Evolutionary conservation across 2,113 vertebrate genomes (phyloP).

Genomic region (Peromyscus maniculatus): DNA sequence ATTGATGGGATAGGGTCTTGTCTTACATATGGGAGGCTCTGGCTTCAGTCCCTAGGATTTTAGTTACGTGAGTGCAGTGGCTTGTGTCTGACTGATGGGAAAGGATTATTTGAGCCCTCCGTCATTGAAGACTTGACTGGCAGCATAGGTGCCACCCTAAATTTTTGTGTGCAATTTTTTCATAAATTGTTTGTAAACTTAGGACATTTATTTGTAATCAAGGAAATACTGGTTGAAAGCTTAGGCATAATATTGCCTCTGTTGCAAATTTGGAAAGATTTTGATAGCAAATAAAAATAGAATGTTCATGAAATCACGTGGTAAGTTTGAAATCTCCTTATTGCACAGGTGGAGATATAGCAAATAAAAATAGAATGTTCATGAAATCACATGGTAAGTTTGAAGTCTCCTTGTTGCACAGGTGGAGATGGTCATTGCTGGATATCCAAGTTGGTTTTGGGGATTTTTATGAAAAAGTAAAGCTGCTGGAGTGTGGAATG

Average conservation of each 20-base stretch:
- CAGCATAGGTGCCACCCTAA: too few species aligned
- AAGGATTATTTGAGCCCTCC: background rate
- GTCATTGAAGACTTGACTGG: background rate
- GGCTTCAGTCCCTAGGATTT: background rate
- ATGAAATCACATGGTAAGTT: background rate
- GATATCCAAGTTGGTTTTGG: background rate
- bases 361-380: background rate
- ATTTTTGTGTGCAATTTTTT: slow-evolving; percentile 23
- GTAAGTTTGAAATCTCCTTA: background rate
- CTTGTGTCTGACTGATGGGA: background rate
- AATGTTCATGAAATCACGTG: background rate
- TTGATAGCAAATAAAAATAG: background rate
- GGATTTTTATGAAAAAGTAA: slow-evolving; percentile 17
- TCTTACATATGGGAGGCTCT: background rate
- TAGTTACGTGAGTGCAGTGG: background rate
- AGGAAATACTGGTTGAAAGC: background rate
- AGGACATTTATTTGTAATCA: slow-evolving; percentile 8
- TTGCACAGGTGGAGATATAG: background rate
- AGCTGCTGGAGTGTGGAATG: background rate
- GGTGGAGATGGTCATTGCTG: background rate
- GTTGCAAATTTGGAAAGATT: background rate
- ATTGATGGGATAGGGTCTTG: background rate
- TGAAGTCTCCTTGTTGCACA: background rate
- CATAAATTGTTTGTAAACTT: slow-evolving; percentile 44
- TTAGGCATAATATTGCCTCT: background rate